These are phyloP conservation scores for Lophius americanus DNA, from an alignment of 2,797 vertebrate genomes.

Conservation along the genomic window DNA sequence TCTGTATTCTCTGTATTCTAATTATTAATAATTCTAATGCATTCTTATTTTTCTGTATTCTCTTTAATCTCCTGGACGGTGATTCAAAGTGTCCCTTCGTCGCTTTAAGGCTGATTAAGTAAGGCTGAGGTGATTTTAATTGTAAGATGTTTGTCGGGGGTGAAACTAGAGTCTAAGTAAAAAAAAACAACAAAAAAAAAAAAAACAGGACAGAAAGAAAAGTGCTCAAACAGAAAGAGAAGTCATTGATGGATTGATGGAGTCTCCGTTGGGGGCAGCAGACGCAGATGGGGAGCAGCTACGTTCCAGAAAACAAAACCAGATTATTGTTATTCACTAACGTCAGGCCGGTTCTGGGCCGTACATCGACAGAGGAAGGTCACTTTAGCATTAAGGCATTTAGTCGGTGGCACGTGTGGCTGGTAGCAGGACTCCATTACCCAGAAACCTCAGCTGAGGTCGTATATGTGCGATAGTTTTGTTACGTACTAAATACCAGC, in stretches of 20 bases:
- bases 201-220: conserved; percentile 33
- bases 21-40: too few relatives aligned
- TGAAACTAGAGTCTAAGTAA: conserved; percentile 19
- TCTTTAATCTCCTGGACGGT: too few relatives aligned
- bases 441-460: too few relatives aligned
- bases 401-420: too few relatives aligned
- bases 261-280: not conserved
- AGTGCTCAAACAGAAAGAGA: conserved; percentile 52
- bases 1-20: too few relatives aligned
- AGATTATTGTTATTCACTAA: too few relatives aligned
- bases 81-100: not conserved
- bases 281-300: conserved; percentile 34
- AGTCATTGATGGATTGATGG: not conserved
- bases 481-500: too few relatives aligned
- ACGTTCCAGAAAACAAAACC: not conserved
- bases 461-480: too few relatives aligned
- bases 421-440: too few relatives aligned
- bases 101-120: conserved; percentile 6
- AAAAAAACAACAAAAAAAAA: conserved; percentile 25
- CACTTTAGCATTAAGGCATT: not conserved
- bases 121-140: conserved; percentile 5
- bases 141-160: not conserved
- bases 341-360: conserved; percentile 1
- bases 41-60: too few relatives aligned
- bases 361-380: conserved; percentile 5